phyloP scores from a whole-genome alignment of 1,140 invertebrate species.

The Anoplolepis gracilipes region DNA sequence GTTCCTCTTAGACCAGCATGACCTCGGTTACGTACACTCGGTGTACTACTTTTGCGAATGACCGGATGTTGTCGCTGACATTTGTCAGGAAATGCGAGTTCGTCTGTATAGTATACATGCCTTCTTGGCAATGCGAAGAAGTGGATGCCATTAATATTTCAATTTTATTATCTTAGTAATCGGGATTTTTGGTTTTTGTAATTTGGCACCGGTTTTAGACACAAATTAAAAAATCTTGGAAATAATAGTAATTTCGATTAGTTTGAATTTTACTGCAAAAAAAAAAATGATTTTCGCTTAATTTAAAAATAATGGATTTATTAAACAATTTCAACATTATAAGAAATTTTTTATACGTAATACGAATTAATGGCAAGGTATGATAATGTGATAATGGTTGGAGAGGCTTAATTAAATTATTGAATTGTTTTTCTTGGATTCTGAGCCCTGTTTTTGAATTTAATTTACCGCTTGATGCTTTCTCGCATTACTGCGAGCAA shows the following conservation, averaged over 20 bases:
- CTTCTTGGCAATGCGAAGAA: no score
- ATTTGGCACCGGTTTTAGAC: not conserved
- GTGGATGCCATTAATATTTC: not conserved
- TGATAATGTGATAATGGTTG: slow-evolving; percentile 15
- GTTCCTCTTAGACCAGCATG: not conserved
- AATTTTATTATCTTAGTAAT: not conserved
- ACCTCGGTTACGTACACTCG: slow-evolving; percentile 22
- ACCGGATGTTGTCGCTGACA: not conserved
- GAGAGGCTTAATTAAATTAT: slow-evolving; percentile 28
- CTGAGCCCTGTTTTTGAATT: slow-evolving; percentile 17
- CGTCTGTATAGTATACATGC: not conserved
- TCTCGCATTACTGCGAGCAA: not conserved
- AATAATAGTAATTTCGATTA: not conserved
- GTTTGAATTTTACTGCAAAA: not conserved
- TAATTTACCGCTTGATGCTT: slow-evolving; percentile 35
- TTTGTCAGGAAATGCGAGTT: slow-evolving; percentile 18
- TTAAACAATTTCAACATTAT: not conserved
- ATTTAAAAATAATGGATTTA: not conserved
- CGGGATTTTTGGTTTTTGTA: not conserved
- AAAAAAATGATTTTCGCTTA: not conserved
- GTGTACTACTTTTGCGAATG: not conserved
- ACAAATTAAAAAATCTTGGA: not conserved
- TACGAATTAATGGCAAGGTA: not conserved
- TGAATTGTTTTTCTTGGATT: slow-evolving; percentile 14
- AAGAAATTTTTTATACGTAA: not conserved